These are phyloP conservation scores for Trichonephila inaurata DNA, from an alignment of 1,140 invertebrate species.

Conservation along the genomic window DNA sequence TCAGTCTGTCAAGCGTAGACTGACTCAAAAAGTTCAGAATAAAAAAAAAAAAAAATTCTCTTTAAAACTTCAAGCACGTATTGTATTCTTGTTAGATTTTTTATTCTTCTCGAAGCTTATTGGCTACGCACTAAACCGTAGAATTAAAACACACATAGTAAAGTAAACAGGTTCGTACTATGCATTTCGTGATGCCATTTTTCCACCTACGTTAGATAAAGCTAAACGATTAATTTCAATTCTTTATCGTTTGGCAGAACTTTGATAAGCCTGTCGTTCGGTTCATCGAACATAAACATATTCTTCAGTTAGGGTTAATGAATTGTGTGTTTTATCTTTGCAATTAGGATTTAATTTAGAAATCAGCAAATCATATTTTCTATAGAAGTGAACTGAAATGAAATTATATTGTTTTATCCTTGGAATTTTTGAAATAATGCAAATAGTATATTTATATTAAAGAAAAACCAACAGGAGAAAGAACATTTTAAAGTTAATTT, in stretches of 20 bases:
- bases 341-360: no score
- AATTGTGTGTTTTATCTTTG: no score
- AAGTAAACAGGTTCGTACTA: constrained; percentile 13
- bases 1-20: constrained; percentile 20
- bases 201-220: neutral
- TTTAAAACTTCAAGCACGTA: constrained; percentile 37
- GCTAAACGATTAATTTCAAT: neutral
- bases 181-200: neutral
- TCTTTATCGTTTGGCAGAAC: neutral
- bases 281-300: neutral
- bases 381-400: no score
- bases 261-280: neutral
- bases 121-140: constrained; percentile 18
- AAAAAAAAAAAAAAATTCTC: constrained; percentile 14
- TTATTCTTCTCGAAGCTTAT: constrained; percentile 33
- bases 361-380: no score
- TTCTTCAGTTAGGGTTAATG: no score
- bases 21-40: neutral
- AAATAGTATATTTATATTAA: no score
- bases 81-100: neutral
- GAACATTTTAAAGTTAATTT: no score
- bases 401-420: no score
- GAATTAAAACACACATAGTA: constrained; percentile 26
- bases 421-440: no score
- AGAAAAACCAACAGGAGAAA: no score